Conservation (phyloP, 2,797 vertebrate species). For the Thamnophis elegans region DNA sequence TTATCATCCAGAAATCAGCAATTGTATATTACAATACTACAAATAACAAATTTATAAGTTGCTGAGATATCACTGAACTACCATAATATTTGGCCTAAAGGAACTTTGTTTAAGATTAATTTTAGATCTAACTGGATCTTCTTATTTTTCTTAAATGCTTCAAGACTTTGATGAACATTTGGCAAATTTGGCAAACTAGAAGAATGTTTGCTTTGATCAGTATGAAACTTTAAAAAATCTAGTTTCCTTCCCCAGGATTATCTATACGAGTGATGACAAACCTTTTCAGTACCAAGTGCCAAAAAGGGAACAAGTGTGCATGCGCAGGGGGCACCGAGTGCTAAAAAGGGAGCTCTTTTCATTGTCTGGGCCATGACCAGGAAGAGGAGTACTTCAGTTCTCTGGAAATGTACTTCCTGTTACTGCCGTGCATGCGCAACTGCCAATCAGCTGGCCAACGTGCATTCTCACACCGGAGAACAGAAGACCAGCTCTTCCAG, state of each 20-base stretch:
- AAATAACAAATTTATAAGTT: not conserved
- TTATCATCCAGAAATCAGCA: not conserved
- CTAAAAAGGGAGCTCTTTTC: too few species aligned
- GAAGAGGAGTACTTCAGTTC: too few species aligned
- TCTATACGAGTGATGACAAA: not conserved
- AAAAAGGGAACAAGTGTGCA: too few species aligned
- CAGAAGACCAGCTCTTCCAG: too few species aligned
- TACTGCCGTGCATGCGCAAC: too few species aligned
- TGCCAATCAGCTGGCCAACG: too few species aligned
- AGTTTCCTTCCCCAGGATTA: not conserved
- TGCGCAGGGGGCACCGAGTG: too few species aligned
- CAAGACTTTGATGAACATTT: constrained; percentile 16
- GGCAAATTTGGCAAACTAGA: constrained; percentile 1
- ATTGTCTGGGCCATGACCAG: too few species aligned
- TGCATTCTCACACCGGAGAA: too few species aligned
- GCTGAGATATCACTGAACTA: not conserved
- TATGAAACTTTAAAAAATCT: constrained; percentile 13
- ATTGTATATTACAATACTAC: constrained; percentile 10
- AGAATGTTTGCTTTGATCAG: constrained; percentile 19
- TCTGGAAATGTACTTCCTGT: too few species aligned
- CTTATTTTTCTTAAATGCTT: constrained; percentile 11
- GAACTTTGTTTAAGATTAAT: constrained; percentile 35
- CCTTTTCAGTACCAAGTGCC: too few species aligned
- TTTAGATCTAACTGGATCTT: constrained; percentile 37
- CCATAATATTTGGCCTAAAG: constrained; percentile 10